These are phyloP conservation scores for Asobara japonica DNA, from an alignment of 1,140 invertebrate genomes.

Conservation along the genomic window DNA sequence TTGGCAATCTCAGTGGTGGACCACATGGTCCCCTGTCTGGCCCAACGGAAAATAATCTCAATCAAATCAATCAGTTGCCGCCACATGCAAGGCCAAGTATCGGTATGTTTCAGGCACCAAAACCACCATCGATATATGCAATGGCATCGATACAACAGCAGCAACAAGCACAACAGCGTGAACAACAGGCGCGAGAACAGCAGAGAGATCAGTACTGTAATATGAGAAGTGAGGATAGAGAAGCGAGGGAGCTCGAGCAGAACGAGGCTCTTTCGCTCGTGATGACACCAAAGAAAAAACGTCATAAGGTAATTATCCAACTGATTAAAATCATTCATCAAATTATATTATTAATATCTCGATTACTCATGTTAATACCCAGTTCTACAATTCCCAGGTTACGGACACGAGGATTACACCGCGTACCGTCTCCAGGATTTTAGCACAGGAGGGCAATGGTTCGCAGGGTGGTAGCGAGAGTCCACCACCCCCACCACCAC, in stretches of 20 bases:
- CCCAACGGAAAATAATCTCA: slow-evolving; percentile 69
- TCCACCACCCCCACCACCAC: slow-evolving; percentile 75
- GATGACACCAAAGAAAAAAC: slow-evolving; percentile 93
- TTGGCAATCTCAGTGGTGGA: slow-evolving; percentile 55
- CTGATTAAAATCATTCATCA: not conserved
- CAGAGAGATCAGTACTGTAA: slow-evolving; percentile 76
- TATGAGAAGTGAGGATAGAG: slow-evolving; percentile 68
- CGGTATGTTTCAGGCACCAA: slow-evolving; percentile 83
- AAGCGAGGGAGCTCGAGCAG: slow-evolving; percentile 80
- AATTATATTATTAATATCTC: not conserved
- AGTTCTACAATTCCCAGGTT: slow-evolving; percentile 63
- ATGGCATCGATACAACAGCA: slow-evolving; percentile 70
- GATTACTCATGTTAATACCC: not conserved
- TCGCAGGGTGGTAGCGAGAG: slow-evolving; percentile 65
- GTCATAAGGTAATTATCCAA: slow-evolving; percentile 79
- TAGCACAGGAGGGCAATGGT: slow-evolving; percentile 81
- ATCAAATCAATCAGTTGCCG: slow-evolving; percentile 74
- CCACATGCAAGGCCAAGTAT: slow-evolving; percentile 73
- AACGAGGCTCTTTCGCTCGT: slow-evolving; percentile 94
- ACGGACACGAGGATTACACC: slow-evolving; percentile 96
- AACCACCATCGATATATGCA: slow-evolving; percentile 72
- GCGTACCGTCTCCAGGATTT: slow-evolving; percentile 84
- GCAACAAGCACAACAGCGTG: slow-evolving; percentile 72
- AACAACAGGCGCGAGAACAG: slow-evolving; percentile 69
- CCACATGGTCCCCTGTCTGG: slow-evolving; percentile 57